phyloP scores from a whole-genome alignment of 2,113 vertebrate species.

The Bucco capensis region DNA sequence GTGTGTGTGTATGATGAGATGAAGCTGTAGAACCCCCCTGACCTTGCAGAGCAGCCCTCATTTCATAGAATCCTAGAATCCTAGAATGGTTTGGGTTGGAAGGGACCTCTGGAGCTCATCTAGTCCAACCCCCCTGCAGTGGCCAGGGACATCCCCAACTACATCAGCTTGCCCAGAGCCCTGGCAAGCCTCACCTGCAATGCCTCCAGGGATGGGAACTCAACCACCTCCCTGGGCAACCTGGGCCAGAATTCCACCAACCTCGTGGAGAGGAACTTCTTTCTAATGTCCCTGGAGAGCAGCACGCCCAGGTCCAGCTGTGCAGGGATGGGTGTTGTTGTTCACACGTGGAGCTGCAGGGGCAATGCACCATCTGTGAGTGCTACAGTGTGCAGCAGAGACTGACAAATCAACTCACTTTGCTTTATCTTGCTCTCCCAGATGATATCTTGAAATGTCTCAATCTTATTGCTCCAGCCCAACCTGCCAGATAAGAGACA shows the following conservation, averaged over 20 bases:
- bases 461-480: neutral
- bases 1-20: neutral
- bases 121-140: too few species aligned
- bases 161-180: too few species aligned
- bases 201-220: too few species aligned
- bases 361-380: accelerated
- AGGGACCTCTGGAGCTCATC: too few species aligned
- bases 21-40: neutral
- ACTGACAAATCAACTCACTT: neutral
- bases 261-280: too few species aligned
- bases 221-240: too few species aligned
- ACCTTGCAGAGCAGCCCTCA: neutral
- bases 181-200: too few species aligned
- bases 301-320: accelerated
- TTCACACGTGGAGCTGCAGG: accelerated
- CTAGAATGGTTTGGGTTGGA: too few species aligned
- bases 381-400: neutral
- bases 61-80: too few species aligned
- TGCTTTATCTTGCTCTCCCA: neutral
- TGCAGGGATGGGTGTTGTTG: neutral
- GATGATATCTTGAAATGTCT: slow-evolving; percentile 3
- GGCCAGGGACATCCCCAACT: too few species aligned
- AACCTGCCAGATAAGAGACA: neutral
- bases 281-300: neutral
- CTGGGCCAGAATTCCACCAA: too few species aligned